Conservation (phyloP, 2,888 invertebrate species). For the Ectobius pallidus region DNA sequence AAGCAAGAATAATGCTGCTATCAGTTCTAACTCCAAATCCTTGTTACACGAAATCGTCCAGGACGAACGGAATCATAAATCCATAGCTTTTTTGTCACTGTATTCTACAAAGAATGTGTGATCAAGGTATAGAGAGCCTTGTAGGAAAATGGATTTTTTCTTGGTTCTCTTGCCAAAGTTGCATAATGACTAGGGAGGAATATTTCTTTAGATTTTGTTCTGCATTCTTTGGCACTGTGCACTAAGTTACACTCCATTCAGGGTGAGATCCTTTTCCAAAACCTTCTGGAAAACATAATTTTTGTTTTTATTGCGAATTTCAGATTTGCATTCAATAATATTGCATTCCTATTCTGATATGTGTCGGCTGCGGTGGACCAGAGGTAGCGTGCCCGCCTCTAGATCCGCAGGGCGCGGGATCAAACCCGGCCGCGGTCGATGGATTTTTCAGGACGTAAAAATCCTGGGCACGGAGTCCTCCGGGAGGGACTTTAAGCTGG, state of each 20-base stretch:
- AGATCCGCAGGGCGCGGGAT: no score
- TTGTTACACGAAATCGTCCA: constrained; percentile 41
- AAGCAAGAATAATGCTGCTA: no score
- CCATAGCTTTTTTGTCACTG: not conserved
- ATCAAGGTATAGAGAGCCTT: constrained; percentile 37
- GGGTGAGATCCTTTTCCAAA: constrained; percentile 40
- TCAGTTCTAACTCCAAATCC: no score
- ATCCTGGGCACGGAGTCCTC: no score
- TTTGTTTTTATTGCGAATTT: constrained; percentile 32
- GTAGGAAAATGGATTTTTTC: constrained; percentile 41
- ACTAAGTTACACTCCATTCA: constrained; percentile 48
- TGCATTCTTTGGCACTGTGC: constrained; percentile 51
- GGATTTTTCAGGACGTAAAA: no score
- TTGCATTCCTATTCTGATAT: constrained; percentile 45
- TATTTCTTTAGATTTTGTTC: constrained; percentile 48
- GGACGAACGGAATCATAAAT: constrained; percentile 44
- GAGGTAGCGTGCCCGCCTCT: no score
- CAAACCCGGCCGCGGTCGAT: no score
- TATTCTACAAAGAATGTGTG: constrained; percentile 35
- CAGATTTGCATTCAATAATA: constrained; percentile 47
- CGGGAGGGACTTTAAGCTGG: no score
- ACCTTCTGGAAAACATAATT: constrained; percentile 42
- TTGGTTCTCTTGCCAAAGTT: no score
- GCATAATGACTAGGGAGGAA: constrained; percentile 12
- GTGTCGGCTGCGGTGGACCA: no score